These are phyloP conservation scores for Pelecanoides urinatrix DNA, from an alignment of 2,113 vertebrate species.

Conservation along the genomic window DNA sequence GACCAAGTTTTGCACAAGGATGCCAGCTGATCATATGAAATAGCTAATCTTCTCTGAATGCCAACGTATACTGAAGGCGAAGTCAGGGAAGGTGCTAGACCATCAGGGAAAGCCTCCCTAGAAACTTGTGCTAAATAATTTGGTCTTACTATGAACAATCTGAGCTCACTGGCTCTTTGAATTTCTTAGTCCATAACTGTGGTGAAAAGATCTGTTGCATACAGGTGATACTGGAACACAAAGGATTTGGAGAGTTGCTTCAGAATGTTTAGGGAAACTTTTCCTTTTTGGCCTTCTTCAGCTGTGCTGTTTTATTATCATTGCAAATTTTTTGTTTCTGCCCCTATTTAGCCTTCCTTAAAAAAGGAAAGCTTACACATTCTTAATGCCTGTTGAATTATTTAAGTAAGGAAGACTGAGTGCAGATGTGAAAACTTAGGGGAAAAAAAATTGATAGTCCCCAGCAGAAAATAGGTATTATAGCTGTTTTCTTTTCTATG, in stretches of 20 bases:
- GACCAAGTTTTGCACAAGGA: background rate
- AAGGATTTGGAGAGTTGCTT: background rate
- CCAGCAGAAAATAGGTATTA: constrained; percentile 20
- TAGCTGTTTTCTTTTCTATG: constrained; percentile 27
- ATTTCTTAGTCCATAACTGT: background rate
- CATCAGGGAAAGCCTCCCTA: background rate
- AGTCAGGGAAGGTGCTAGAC: background rate
- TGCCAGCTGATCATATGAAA: background rate
- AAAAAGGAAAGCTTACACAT: background rate
- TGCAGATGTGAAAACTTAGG: constrained; percentile 7
- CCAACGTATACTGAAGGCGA: background rate
- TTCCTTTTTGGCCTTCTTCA: background rate
- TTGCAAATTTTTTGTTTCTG: background rate
- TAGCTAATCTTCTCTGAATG: background rate
- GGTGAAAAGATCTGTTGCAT: background rate
- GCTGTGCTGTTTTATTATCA: background rate
- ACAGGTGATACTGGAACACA: background rate
- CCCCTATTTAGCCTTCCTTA: background rate
- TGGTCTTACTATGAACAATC: background rate
- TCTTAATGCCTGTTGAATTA: background rate
- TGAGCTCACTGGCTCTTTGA: background rate
- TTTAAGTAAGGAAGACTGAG: background rate
- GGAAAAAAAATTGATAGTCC: background rate
- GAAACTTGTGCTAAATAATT: background rate
- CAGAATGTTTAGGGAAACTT: background rate